phyloP scores from a whole-genome alignment of 1,140 invertebrate genomes.

The Danaus plexippus region DNA sequence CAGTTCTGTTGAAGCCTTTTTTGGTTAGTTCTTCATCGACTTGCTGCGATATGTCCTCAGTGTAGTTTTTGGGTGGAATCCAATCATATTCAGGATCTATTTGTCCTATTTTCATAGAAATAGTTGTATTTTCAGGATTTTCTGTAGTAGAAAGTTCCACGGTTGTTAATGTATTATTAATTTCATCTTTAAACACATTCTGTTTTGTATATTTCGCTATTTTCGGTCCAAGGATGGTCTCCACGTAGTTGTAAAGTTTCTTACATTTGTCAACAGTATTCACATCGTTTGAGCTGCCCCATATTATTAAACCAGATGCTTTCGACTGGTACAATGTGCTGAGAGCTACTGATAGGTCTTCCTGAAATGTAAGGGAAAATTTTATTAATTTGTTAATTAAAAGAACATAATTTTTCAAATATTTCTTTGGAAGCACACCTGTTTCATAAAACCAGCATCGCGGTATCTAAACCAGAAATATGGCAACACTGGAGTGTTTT shows the following conservation, averaged over 20 bases:
- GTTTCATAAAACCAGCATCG: conserved; percentile 73
- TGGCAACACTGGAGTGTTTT: conserved; percentile 66
- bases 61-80: conserved; percentile 36
- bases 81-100: conserved; percentile 38
- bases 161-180: conserved; percentile 9
- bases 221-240: conserved; percentile 74
- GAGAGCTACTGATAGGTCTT: conserved; percentile 73
- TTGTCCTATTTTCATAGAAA: conserved; percentile 11
- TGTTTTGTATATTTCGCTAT: conserved; percentile 48
- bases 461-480: conserved; percentile 82
- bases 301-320: conserved; percentile 77
- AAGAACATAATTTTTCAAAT: too few species aligned
- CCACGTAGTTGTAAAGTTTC: conserved; percentile 73
- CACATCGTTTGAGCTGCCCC: conserved; percentile 81
- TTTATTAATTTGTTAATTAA: too few species aligned
- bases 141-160: neutral
- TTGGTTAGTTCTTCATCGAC: conserved; percentile 39
- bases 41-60: conserved; percentile 32
- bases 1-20: conserved; percentile 23
- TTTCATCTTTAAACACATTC: conserved; percentile 15
- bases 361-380: conserved; percentile 55
- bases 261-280: conserved; percentile 76
- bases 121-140: conserved; percentile 1
- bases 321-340: conserved; percentile 69
- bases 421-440: conserved; percentile 47